A percentile compares a stretch with the other conserved stretches of the same genome.
Evolutionary conservation across 2,797 vertebrate species (phyloP).

Genomic region (Gallinago solitaria): DNA sequence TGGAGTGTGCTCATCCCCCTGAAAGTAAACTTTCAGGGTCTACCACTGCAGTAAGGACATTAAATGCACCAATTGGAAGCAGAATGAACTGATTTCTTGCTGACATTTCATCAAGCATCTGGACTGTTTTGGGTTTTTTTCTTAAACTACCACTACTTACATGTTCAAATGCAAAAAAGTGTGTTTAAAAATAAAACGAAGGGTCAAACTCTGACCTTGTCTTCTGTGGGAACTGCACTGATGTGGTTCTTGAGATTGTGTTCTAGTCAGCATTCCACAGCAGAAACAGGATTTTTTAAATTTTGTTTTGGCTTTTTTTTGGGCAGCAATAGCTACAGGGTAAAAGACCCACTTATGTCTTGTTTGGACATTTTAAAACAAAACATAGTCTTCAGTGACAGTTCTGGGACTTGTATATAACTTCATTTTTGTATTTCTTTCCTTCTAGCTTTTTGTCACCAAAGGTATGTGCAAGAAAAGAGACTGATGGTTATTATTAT

Average conservation of each 20-base stretch:
- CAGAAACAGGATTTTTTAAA: not conserved
- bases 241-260: not conserved
- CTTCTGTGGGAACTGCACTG: conserved; percentile 59
- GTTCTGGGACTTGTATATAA: not conserved
- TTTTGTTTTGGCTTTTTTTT: not conserved
- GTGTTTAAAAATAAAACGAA: conserved; percentile 57
- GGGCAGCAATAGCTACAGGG: not conserved
- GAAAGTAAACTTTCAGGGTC: not conserved
- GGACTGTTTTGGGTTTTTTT: not conserved
- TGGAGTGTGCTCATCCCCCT: not conserved
- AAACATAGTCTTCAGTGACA: not conserved
- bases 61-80: not conserved
- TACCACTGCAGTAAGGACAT: not conserved
- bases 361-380: not conserved
- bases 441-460: not conserved
- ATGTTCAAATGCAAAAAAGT: conserved; percentile 21
- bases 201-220: conserved; percentile 50
- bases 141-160: not conserved
- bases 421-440: not conserved
- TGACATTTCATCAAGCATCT: not conserved
- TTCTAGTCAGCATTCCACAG: not conserved
- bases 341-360: not conserved
- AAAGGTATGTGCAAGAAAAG: not conserved
- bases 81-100: not conserved
- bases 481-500: not conserved